phyloP scores from a whole-genome alignment of 2,113 vertebrate genomes.

The Bombycilla garrulus region DNA sequence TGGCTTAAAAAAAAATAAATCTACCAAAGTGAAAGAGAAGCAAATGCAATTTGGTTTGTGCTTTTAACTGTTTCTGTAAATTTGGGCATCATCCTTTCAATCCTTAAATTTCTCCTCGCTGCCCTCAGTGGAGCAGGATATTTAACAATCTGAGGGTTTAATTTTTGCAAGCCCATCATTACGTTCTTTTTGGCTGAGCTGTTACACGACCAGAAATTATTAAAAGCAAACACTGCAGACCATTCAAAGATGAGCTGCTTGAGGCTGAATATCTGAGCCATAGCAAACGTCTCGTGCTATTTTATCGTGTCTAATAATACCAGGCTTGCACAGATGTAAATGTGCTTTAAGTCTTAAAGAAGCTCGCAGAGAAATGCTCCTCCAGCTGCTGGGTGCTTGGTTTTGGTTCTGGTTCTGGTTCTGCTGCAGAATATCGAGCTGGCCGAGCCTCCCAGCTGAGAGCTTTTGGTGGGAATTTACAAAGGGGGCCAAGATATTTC shows the following conservation, averaged over 20 bases:
- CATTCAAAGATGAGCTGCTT: background rate
- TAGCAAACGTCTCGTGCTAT: conserved; percentile 19
- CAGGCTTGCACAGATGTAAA: conserved; percentile 26
- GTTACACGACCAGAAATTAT: background rate
- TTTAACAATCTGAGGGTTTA: background rate
- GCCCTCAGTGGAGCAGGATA: background rate
- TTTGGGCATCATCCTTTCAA: background rate
- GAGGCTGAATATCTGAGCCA: background rate
- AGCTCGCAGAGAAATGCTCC: background rate
- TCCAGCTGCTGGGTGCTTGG: background rate
- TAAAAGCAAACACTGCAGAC: background rate
- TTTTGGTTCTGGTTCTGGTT: background rate
- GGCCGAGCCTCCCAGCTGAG: background rate
- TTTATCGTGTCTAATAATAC: conserved; percentile 42
- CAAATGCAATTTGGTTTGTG: background rate
- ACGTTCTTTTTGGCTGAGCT: background rate
- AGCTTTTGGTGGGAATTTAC: background rate
- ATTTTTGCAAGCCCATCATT: background rate
- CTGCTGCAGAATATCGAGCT: background rate
- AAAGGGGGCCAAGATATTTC: background rate
- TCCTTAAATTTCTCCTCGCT: background rate
- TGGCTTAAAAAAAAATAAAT: background rate
- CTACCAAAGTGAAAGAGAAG: background rate
- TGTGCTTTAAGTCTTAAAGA: background rate
- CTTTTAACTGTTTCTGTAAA: background rate